These are phyloP conservation scores for Sarcophilus harrisii DNA, from an alignment of 2,797 vertebrate species.

Conservation along the genomic window DNA sequence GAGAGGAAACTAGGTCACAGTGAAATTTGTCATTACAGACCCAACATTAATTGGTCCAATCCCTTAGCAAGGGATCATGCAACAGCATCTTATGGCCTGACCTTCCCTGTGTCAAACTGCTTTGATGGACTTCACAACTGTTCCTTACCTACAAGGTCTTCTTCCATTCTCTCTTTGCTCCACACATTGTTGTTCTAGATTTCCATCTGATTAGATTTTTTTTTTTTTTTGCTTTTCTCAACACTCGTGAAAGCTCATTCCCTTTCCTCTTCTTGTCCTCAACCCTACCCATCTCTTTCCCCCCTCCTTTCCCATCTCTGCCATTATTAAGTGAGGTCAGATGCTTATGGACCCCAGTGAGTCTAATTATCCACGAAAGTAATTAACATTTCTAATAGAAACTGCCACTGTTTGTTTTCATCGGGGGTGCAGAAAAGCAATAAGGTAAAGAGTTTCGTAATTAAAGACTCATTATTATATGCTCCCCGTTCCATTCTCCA, in stretches of 20 bases:
- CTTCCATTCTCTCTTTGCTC: constrained; percentile 19
- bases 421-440: constrained; percentile 74
- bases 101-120: background rate
- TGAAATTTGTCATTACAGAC: background rate
- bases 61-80: background rate
- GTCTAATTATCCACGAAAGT: constrained; percentile 84
- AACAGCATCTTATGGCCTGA: background rate
- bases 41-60: background rate
- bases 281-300: background rate
- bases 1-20: background rate
- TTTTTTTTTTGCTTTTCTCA: constrained; percentile 73
- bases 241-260: constrained; percentile 46
- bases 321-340: constrained; percentile 79
- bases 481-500: constrained; percentile 67
- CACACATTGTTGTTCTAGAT: constrained; percentile 33
- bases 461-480: constrained; percentile 81
- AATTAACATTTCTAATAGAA: constrained; percentile 85
- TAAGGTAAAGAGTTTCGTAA: constrained; percentile 81
- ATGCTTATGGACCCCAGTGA: constrained; percentile 72
- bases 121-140: background rate
- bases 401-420: constrained; percentile 81
- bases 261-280: background rate
- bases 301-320: constrained; percentile 42
- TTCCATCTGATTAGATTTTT: constrained; percentile 47
- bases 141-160: background rate